Conservation (phyloP, 2,113 vertebrate species). For the Potamarius usumacintae region DNA sequence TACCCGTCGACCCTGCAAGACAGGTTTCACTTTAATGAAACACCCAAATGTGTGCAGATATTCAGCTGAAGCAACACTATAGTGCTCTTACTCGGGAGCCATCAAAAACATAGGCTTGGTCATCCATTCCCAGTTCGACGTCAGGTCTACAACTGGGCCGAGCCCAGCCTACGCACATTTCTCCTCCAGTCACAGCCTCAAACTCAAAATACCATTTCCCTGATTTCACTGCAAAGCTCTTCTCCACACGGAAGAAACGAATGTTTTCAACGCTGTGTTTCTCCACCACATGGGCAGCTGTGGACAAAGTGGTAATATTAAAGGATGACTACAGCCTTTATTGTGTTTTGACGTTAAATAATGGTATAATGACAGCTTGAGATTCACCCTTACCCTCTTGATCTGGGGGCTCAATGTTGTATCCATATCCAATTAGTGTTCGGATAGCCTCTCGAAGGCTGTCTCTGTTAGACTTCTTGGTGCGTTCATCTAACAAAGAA, state of each 20-base stretch:
- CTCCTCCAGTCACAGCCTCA: constrained; percentile 89
- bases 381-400: constrained; percentile 78
- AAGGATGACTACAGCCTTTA: too few relatives aligned
- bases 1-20: constrained; percentile 85
- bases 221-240: constrained; percentile 86
- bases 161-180: constrained; percentile 97
- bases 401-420: constrained; percentile 90
- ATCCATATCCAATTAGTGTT: constrained; percentile 93
- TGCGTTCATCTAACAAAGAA: constrained; percentile 90
- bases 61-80: not conserved
- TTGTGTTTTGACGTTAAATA: not conserved
- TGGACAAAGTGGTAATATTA: rapidly evolving
- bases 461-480: constrained; percentile 96
- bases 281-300: constrained; percentile 79
- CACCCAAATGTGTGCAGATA: not conserved
- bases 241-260: constrained; percentile 91
- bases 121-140: constrained; percentile 83
- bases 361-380: not conserved
- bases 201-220: constrained; percentile 99
- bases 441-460: constrained; percentile 94
- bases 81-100: constrained; percentile 84
- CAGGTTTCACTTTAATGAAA: not conserved
- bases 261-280: constrained; percentile 87
- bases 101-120: constrained; percentile 94
- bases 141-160: constrained; percentile 89